Base-by-base conservation (phyloP, 2,888 invertebrate species). In the Eupeodes latifasciatus region DNA sequence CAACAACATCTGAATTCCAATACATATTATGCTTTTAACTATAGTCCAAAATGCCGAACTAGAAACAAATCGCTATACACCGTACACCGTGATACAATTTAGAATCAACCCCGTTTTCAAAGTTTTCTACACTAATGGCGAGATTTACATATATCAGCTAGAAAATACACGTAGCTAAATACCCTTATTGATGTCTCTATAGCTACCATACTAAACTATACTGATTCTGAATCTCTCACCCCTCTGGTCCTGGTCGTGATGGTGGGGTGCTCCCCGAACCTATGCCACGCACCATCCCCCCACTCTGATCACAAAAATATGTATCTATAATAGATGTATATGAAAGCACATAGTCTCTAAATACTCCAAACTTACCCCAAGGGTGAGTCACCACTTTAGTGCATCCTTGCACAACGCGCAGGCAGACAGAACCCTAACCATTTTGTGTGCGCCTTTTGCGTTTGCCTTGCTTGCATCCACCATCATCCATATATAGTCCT, bases 341-440 rank as follows among this genome's bases (percentile, higher is more conserved):
- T 1, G 36, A 5, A 44, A 27, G 66, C 12, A 67, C 12, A 69
- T 74, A 84, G 53, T 44, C 34, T 71, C 66, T 69, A 66, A 72
- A 61, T 81, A 75, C 75, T 80, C 69, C 49, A 71, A 64, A 77
- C 72, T 72, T 88, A 81, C 88, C 88, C 88, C 88, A 85, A 75
- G 85, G 88, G 85, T 88, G 88, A 88, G 88, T 88, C 88, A 88
- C 85, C 74, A 75, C 67, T 85, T 78, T 67, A 80, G 51, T 77
- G 69, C 85, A 88, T 88, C 75, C 87, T 85, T 85, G 85, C 88
- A 87, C 87, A 85, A 85, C 85, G 88, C 88, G 85, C 88, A 84
- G 85, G 85, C 88, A 88, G 85, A 88, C 85, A 88, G 67, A 81
- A 85, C 81, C 85, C 88, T 72, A 79, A 74, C 81, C 74, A 81